Conservation (phyloP, 2,888 invertebrate species). For the Torymus texanus region DNA sequence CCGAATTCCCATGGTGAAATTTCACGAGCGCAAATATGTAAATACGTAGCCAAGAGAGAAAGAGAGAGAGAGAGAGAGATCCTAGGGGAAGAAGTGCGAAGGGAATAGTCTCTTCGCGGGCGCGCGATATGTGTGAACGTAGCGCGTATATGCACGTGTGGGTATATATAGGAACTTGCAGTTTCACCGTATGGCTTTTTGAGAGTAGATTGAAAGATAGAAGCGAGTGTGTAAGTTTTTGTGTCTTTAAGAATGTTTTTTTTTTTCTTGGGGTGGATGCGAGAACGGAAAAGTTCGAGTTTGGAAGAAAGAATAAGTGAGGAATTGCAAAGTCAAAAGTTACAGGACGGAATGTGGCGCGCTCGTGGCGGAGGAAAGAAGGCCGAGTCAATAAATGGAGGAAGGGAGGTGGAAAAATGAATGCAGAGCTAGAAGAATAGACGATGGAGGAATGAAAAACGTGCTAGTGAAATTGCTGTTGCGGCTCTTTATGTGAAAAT, state of each 20-base stretch:
- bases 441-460: neutral
- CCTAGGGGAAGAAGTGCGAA: neutral
- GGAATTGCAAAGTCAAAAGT: too few relatives aligned
- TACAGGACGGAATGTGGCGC: neutral
- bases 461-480: neutral
- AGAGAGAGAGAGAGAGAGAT: neutral
- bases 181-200: too few relatives aligned
- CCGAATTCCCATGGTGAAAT: constrained; percentile 37
- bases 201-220: constrained; percentile 11
- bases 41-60: constrained; percentile 14
- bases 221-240: constrained; percentile 16
- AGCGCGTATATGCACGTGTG: too few relatives aligned
- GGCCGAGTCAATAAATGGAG: constrained; percentile 17
- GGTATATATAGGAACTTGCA: too few relatives aligned
- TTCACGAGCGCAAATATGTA: constrained; percentile 41
- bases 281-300: neutral
- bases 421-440: neutral
- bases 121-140: too few relatives aligned
- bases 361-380: constrained; percentile 4
- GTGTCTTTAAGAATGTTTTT: neutral
- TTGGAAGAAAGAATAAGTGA: too few relatives aligned
- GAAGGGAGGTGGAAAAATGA: neutral
- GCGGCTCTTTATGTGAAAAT: neutral
- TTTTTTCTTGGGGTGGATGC: neutral
- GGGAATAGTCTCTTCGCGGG: neutral